These are phyloP conservation scores for Yponomeuta plumbellus DNA, from an alignment of 2,888 invertebrate genomes.

Conservation along the genomic window DNA sequence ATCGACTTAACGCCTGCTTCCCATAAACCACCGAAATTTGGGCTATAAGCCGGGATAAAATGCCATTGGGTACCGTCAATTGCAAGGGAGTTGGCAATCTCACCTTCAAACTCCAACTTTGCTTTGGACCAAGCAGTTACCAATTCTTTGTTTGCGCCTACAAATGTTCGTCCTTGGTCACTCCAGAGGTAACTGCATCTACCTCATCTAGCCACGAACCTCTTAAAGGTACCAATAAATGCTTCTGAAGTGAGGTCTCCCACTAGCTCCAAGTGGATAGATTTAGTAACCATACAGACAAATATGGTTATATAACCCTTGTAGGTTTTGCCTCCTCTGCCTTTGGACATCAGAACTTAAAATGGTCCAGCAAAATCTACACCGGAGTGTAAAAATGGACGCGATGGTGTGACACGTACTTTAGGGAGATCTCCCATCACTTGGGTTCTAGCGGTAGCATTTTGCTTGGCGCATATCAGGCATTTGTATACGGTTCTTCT, in stretches of 20 bases:
- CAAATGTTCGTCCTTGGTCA: slow-evolving; percentile 28
- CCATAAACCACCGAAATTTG: slow-evolving; percentile 28
- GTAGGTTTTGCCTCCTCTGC: slow-evolving; percentile 23
- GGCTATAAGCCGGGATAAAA: slow-evolving; percentile 25
- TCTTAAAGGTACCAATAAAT: slow-evolving; percentile 27
- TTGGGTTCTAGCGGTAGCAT: slow-evolving; percentile 14
- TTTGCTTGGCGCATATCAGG: slow-evolving; percentile 18
- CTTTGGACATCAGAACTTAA: slow-evolving; percentile 24
- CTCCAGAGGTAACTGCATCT: slow-evolving; percentile 25
- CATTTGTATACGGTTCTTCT: slow-evolving; percentile 15
- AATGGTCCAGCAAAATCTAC: slow-evolving; percentile 30
- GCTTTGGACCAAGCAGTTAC: slow-evolving; percentile 5
- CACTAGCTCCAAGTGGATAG: slow-evolving; percentile 35
- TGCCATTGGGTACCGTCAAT: slow-evolving; percentile 27
- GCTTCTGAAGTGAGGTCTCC: slow-evolving; percentile 31
- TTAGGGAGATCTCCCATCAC: slow-evolving; percentile 22
- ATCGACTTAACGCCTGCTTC: too few species aligned
- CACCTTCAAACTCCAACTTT: slow-evolving; percentile 7
- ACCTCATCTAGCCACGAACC: slow-evolving; percentile 28
- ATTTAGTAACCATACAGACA: slow-evolving; percentile 29
- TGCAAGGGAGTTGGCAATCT: slow-evolving; percentile 18
- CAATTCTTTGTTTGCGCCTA: slow-evolving; percentile 25
- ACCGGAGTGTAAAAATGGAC: slow-evolving; percentile 18
- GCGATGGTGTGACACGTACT: slow-evolving; percentile 18
- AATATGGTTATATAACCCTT: slow-evolving; percentile 20